phyloP scores from a whole-genome alignment of 2,888 invertebrate genomes.

The Nysson spinosus region DNA sequence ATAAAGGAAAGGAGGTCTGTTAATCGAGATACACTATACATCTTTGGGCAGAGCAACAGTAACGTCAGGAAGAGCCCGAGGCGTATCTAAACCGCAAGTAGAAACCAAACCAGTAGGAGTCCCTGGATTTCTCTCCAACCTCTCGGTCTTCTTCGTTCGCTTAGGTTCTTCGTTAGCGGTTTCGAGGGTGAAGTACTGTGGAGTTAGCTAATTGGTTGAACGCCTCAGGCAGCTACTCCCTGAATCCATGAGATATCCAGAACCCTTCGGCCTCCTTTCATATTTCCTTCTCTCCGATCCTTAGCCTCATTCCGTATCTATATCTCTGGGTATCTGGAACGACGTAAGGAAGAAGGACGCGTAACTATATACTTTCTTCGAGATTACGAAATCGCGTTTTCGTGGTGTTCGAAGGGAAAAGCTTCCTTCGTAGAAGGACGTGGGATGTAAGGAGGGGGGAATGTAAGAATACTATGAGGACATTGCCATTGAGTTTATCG shows the following conservation, averaged over 20 bases:
- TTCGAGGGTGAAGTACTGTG: conserved; percentile 68
- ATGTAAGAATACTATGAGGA: conserved; percentile 32
- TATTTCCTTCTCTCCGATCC: conserved; percentile 35
- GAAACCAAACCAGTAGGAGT: conserved; percentile 27
- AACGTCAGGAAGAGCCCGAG: conserved; percentile 35
- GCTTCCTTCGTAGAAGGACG: background rate
- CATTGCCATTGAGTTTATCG: conserved; percentile 49
- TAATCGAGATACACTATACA: conserved; percentile 22
- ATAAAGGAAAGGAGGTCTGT: background rate
- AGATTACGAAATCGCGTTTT: conserved; percentile 56
- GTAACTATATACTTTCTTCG: conserved; percentile 46
- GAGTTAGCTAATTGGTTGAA: conserved; percentile 75
- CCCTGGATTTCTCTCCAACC: conserved; percentile 47
- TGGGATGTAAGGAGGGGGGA: background rate
- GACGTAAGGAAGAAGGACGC: conserved; percentile 36
- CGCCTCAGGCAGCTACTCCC: conserved; percentile 68
- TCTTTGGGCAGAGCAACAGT: conserved; percentile 27
- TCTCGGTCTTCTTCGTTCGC: conserved; percentile 56
- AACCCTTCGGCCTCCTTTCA: conserved; percentile 29
- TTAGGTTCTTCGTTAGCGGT: conserved; percentile 69
- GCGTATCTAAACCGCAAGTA: conserved; percentile 35
- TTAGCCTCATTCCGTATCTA: conserved; percentile 39
- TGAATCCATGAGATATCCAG: conserved; percentile 64
- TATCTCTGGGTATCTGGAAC: conserved; percentile 46
- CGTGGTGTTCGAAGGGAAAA: conserved; percentile 43